A percentile compares a stretch with the other conserved stretches of the same genome.
phyloP scores from a whole-genome alignment of 2,888 invertebrate genomes.

The Drosophila austrosaltans region DNA sequence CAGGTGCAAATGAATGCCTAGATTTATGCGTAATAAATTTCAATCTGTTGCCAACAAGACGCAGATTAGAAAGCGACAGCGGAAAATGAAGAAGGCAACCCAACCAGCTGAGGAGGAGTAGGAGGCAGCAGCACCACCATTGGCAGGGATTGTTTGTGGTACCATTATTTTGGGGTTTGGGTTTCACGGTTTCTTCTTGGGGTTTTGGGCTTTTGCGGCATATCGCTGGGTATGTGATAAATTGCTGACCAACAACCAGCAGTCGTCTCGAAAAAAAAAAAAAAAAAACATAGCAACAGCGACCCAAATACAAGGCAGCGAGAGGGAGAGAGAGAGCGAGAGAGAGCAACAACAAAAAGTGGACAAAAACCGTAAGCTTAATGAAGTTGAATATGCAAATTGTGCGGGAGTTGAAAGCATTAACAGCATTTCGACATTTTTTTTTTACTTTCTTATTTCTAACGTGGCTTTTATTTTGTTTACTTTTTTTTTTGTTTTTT shows the following conservation, averaged over 20 bases:
- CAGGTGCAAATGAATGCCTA: constrained; percentile 80
- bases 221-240: constrained; percentile 15
- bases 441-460: neutral
- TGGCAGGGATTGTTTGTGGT: constrained; percentile 7
- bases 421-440: constrained; percentile 12
- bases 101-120: neutral
- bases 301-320: constrained; percentile 15
- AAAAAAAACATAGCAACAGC: neutral
- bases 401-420: constrained; percentile 35
- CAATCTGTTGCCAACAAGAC: constrained; percentile 81
- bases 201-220: constrained; percentile 1
- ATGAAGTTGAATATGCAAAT: constrained; percentile 79
- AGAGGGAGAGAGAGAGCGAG: neutral
- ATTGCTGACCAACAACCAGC: constrained; percentile 19
- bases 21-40: constrained; percentile 83
- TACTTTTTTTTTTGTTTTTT: neutral
- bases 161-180: constrained; percentile 3
- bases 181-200: neutral
- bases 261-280: neutral
- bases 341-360: neutral
- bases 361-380: constrained; percentile 52
- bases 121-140: neutral
- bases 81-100: constrained; percentile 9
- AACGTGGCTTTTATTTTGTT: neutral
- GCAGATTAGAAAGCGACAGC: constrained; percentile 63